These are phyloP conservation scores for Meloidogyne hapla DNA, from an alignment of 1,140 invertebrate genomes.

Conservation along the genomic window DNA sequence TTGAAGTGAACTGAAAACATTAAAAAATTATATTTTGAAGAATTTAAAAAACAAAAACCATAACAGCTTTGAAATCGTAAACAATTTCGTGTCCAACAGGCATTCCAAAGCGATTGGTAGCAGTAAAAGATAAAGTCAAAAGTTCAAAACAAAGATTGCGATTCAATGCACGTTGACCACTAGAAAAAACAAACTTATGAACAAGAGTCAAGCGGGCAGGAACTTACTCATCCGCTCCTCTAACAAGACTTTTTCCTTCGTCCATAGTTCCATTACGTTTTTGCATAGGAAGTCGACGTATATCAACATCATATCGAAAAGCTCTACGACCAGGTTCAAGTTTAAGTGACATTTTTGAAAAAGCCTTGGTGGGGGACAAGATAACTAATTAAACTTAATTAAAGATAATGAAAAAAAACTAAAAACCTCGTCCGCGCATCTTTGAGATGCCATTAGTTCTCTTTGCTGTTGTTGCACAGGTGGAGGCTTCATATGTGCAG, in stretches of 20 bases:
- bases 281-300: constrained; percentile 21
- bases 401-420: not conserved
- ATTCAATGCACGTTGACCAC: constrained; percentile 37
- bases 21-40: no score
- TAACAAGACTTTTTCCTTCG: constrained; percentile 25
- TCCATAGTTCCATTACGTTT: constrained; percentile 23
- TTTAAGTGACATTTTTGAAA: constrained; percentile 25
- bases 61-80: constrained; percentile 29
- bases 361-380: constrained; percentile 19
- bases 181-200: not conserved
- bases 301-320: constrained; percentile 42
- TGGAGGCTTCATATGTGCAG: not conserved
- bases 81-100: constrained; percentile 24
- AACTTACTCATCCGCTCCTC: constrained; percentile 38
- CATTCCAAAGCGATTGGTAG: constrained; percentile 37
- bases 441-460: not conserved
- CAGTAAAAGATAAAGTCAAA: constrained; percentile 28
- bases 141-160: constrained; percentile 36
- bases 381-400: not conserved
- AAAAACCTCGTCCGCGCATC: not conserved
- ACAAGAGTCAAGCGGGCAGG: no score
- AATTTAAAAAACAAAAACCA: not conserved
- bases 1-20: constrained; percentile 33
- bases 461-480: constrained; percentile 71
- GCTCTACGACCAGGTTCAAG: constrained; percentile 34